phyloP scores from a whole-genome alignment of 2,888 invertebrate species.

The Cataglyphis cursor region DNA sequence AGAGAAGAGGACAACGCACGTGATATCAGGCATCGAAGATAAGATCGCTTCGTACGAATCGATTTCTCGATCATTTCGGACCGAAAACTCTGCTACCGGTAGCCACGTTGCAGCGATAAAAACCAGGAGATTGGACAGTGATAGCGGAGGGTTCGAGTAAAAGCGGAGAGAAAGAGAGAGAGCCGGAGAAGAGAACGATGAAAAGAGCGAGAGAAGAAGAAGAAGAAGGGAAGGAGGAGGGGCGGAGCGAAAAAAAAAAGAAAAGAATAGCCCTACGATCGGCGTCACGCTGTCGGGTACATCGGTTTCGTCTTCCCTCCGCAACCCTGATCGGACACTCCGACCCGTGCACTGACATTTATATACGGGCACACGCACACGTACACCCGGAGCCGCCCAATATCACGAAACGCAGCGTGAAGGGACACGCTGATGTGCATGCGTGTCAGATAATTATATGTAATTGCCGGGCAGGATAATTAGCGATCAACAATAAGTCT shows the following conservation, averaged over 20 bases:
- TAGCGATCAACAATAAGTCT: conserved; percentile 85
- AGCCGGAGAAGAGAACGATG: not conserved
- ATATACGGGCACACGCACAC: conserved; percentile 20
- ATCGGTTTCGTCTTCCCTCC: conserved; percentile 85
- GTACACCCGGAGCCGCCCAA: conserved; percentile 50
- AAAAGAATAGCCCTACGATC: conserved; percentile 78
- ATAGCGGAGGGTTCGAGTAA: conserved; percentile 68
- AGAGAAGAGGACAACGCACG: not conserved
- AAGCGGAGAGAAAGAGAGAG: conserved; percentile 1
- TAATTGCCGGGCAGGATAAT: conserved; percentile 85
- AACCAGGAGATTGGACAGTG: conserved; percentile 78
- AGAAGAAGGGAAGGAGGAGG: conserved; percentile 52
- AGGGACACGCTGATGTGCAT: conserved; percentile 76
- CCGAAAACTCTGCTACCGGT: conserved; percentile 73
- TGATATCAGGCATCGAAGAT: conserved; percentile 15
- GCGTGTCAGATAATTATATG: conserved; percentile 85
- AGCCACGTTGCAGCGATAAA: conserved; percentile 74
- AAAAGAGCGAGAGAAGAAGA: conserved; percentile 39
- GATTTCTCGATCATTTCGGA: conserved; percentile 62
- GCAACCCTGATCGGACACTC: conserved; percentile 55
- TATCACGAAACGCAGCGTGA: conserved; percentile 70
- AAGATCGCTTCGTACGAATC: conserved; percentile 41
- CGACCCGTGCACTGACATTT: conserved; percentile 60
- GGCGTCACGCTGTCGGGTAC: conserved; percentile 87
- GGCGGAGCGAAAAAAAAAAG: conserved; percentile 72